Percentiles rank a stretch among this genome's conserved stretches.
These are phyloP conservation scores for Gobionotothen gibberifrons DNA, from an alignment of 2,797 vertebrate genomes.

Conservation along the genomic window DNA sequence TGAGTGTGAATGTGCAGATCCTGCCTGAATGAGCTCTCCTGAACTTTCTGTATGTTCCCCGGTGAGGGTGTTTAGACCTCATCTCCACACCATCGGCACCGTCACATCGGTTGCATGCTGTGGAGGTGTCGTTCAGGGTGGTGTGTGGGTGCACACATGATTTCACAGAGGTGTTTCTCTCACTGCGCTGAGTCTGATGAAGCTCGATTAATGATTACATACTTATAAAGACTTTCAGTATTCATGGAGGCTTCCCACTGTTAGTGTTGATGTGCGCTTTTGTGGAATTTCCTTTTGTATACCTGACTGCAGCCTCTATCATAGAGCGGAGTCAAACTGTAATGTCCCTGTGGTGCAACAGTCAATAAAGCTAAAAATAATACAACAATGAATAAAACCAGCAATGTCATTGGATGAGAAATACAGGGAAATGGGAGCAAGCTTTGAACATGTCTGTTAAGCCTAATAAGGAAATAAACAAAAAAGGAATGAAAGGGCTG, in stretches of 20 bases:
- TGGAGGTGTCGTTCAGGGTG: conserved; percentile 48
- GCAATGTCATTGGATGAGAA: not conserved
- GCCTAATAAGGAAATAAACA: too few species aligned
- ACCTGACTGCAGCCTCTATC: conserved; percentile 26
- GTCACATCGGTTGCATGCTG: conserved; percentile 40
- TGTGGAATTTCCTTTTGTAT: conserved; percentile 50
- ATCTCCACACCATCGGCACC: conserved; percentile 44
- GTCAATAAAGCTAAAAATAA: not conserved
- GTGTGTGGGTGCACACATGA: not conserved
- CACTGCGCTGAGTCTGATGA: conserved; percentile 58
- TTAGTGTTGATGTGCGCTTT: conserved; percentile 48
- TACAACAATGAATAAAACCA: not conserved
- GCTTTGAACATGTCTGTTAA: too few species aligned
- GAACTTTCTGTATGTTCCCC: conserved; percentile 74
- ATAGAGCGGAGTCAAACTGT: conserved; percentile 1
- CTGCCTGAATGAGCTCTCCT: conserved; percentile 57
- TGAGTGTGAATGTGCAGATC: conserved; percentile 16
- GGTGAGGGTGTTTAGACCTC: conserved; percentile 63
- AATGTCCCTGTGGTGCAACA: conserved; percentile 3
- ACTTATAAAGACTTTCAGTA: conserved; percentile 13
- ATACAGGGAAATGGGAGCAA: too few species aligned
- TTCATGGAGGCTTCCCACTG: conserved; percentile 52
- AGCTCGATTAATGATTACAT: conserved; percentile 57
- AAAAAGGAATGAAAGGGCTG: too few species aligned
- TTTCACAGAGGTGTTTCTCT: conserved; percentile 14